Conservation (phyloP, 1,140 invertebrate species). For the Reticulitermes speratus region DNA sequence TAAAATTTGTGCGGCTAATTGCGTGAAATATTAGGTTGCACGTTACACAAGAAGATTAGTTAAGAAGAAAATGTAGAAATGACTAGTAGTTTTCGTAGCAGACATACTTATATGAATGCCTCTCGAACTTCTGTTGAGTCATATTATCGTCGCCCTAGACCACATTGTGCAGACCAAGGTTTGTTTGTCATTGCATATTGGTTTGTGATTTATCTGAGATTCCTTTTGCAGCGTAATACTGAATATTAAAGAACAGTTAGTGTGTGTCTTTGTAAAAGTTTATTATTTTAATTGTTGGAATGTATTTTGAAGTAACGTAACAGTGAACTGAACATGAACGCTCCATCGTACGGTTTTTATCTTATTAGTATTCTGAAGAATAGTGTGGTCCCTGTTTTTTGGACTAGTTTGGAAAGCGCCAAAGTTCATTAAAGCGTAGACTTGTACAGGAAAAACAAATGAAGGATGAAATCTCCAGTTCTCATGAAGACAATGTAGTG, state of each 20-base stretch:
- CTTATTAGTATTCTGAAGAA: neutral
- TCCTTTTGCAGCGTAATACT: neutral
- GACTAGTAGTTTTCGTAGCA: conserved; percentile 22
- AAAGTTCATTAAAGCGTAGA: neutral
- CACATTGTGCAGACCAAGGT: conserved; percentile 31
- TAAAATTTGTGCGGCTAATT: neutral
- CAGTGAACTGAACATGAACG: too few relatives aligned
- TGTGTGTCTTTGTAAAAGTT: neutral
- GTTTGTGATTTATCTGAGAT: neutral
- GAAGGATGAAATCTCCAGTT: neutral
- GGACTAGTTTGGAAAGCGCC: neutral
- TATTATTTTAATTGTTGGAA: neutral
- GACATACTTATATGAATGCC: conserved; percentile 17
- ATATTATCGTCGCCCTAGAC: conserved; percentile 27
- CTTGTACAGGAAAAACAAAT: neutral
- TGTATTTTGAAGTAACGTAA: too few relatives aligned
- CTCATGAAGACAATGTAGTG: neutral
- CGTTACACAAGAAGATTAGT: neutral
- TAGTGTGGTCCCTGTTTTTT: neutral
- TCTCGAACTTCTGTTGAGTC: conserved; percentile 21
- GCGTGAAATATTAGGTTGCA: neutral
- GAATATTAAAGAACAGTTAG: neutral
- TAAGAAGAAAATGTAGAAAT: conserved; percentile 26
- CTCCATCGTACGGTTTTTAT: neutral
- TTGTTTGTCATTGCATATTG: neutral